Percentiles rank a stretch among this genome's conserved stretches.
Evolutionary conservation across 2,797 vertebrate species (phyloP).

Genomic region (Sphaeramia orbicularis): DNA sequence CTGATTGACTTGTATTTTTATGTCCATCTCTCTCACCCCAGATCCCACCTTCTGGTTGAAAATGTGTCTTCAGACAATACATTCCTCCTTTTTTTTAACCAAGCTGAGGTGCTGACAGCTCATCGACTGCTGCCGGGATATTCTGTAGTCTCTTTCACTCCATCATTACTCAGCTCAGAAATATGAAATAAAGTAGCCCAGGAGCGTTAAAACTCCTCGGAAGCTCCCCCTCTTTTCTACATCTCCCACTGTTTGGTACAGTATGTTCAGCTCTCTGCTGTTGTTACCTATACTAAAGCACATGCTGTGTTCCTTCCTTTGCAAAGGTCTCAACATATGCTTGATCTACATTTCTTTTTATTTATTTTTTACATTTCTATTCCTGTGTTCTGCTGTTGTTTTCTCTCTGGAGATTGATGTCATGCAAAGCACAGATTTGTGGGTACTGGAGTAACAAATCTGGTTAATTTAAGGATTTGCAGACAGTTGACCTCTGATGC

Average conservation of each 20-base stretch:
- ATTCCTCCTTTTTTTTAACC: conserved; percentile 56
- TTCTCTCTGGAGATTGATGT: conserved; percentile 1
- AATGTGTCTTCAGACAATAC: conserved; percentile 11
- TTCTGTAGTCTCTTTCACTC: conserved; percentile 42
- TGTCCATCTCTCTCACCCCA: conserved; percentile 15
- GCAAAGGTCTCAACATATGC: conserved; percentile 18
- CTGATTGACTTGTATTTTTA: neutral
- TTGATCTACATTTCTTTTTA: neutral
- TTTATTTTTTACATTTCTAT: no score
- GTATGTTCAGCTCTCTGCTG: conserved; percentile 9
- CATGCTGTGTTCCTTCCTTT: conserved; percentile 27
- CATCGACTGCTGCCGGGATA: conserved; percentile 46
- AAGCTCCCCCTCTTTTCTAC: conserved; percentile 47
- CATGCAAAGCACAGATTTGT: neutral
- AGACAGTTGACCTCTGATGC: conserved; percentile 3
- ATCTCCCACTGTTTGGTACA: conserved; percentile 11
- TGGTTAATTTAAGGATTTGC: conserved; percentile 43
- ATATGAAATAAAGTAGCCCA: conserved; percentile 65
- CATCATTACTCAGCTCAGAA: conserved; percentile 70
- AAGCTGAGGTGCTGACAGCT: conserved; percentile 64
- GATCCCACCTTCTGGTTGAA: conserved; percentile 37
- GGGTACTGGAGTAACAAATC: conserved; percentile 37
- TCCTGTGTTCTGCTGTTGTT: neutral
- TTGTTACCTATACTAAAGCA: conserved; percentile 31
- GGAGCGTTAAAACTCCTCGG: conserved; percentile 55